These are phyloP conservation scores for Cercocebus atys DNA, from an alignment of 2,113 vertebrate species.

Conservation along the genomic window DNA sequence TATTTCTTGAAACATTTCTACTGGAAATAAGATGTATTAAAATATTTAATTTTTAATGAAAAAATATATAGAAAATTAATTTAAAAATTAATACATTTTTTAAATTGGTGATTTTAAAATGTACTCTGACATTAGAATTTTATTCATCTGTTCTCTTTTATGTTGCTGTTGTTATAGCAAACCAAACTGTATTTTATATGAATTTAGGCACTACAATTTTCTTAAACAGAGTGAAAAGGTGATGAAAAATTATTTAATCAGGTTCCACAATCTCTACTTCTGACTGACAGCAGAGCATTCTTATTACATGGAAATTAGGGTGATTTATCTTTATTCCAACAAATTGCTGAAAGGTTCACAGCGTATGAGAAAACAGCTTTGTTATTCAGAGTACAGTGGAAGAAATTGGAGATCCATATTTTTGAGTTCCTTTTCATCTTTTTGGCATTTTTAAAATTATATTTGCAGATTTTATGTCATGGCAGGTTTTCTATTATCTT, in stretches of 20 bases:
- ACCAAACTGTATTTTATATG: neutral
- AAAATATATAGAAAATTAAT: neutral
- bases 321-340: neutral
- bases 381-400: neutral
- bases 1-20: neutral
- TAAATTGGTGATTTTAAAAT: neutral
- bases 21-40: neutral
- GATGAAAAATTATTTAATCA: neutral
- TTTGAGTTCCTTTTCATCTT: neutral
- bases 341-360: constrained; percentile 38
- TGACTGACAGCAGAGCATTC: neutral
- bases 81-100: neutral
- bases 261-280: neutral
- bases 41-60: neutral
- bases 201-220: neutral
- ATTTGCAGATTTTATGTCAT: neutral
- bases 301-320: neutral
- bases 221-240: neutral
- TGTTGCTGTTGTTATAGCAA: neutral
- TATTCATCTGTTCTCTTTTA: neutral
- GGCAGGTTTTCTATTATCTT: neutral
- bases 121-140: neutral
- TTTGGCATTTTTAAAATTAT: neutral
- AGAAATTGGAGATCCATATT: neutral
- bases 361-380: neutral